A percentile compares a stretch with the other conserved stretches of the same genome.
Conservation (phyloP, 2,113 vertebrate species). For the Gambusia holbrooki region DNA sequence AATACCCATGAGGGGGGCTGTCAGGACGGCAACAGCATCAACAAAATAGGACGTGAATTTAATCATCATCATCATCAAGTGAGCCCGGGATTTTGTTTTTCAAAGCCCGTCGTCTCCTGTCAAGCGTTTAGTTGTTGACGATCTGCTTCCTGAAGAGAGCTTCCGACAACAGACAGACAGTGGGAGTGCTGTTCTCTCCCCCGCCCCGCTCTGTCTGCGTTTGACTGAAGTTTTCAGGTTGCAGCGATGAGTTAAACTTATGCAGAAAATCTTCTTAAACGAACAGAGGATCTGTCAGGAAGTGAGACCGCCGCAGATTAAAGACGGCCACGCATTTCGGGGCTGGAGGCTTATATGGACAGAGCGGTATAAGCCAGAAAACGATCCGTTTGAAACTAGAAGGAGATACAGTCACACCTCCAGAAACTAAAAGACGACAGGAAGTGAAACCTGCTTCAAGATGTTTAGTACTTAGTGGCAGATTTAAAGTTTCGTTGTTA, state of each 20-base stretch:
- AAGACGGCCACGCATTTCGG: constrained; percentile 22
- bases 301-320: constrained; percentile 7
- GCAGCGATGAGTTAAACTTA: constrained; percentile 7
- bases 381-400: constrained; percentile 29
- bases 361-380: constrained; percentile 20
- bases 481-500: background rate
- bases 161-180: constrained; percentile 17
- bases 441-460: background rate
- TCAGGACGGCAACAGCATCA: constrained; percentile 9
- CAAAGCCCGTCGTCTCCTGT: constrained; percentile 5
- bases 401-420: constrained; percentile 3
- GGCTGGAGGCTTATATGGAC: constrained; percentile 26
- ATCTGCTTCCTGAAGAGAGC: constrained; percentile 17
- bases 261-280: constrained; percentile 9
- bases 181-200: constrained; percentile 15
- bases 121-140: constrained; percentile 18
- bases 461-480: background rate
- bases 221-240: constrained; percentile 39
- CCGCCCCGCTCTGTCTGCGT: background rate
- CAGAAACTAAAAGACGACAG: background rate
- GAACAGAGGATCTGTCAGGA: constrained; percentile 20
- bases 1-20: background rate
- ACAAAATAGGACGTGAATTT: constrained; percentile 11
- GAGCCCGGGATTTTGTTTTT: constrained; percentile 15
- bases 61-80: constrained; percentile 13